phyloP scores from a whole-genome alignment of 2,888 invertebrate species.

The Standfussiana lucernea region DNA sequence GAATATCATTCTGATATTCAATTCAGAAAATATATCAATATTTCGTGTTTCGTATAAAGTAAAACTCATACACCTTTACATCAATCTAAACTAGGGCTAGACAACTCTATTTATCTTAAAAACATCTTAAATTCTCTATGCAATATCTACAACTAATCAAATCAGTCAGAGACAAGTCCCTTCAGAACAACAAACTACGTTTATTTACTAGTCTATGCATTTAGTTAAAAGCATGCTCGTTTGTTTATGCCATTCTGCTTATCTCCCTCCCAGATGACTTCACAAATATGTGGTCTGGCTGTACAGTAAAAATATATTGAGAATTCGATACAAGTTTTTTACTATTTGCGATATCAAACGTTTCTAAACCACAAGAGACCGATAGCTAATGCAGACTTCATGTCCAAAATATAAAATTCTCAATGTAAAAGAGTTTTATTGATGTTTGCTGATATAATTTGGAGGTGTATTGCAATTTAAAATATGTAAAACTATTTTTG shows the following conservation, averaged over 20 bases:
- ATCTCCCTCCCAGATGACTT: conserved; percentile 67
- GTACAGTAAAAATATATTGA: conserved; percentile 60
- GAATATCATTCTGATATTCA: too few species aligned
- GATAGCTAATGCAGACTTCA: conserved; percentile 63
- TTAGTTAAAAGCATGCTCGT: conserved; percentile 57
- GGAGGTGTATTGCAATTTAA: neutral
- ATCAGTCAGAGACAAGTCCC: conserved; percentile 37
- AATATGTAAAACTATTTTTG: neutral
- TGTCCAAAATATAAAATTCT: conserved; percentile 61
- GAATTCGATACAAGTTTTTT: conserved; percentile 65
- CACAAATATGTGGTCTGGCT: conserved; percentile 59
- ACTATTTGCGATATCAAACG: conserved; percentile 65
- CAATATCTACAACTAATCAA: conserved; percentile 35
- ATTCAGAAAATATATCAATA: too few species aligned
- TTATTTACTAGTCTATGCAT: conserved; percentile 44
- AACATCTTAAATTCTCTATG: conserved; percentile 17
- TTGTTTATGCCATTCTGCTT: conserved; percentile 63
- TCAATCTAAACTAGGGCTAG: neutral
- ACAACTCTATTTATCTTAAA: neutral
- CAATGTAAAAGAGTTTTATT: conserved; percentile 53
- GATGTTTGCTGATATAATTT: conserved; percentile 13
- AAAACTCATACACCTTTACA: neutral
- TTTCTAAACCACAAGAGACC: conserved; percentile 62
- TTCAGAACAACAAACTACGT: conserved; percentile 23
- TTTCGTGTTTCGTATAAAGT: neutral